Conservation (phyloP, 2,797 vertebrate species). For the Tympanoctomys barrerae region DNA sequence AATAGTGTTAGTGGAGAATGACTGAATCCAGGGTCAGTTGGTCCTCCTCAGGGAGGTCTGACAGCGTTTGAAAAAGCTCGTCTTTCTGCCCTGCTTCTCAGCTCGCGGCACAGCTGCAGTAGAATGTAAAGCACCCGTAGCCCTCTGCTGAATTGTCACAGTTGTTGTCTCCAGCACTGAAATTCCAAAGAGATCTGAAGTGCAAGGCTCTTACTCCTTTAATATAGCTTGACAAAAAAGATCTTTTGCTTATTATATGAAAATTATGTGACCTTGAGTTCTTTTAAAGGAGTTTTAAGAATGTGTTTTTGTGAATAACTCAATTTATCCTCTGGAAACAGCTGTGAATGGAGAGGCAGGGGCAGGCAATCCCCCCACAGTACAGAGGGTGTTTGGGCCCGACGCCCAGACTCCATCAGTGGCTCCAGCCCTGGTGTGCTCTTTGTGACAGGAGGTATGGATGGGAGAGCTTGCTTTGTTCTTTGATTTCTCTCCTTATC, state of each 20-base stretch:
- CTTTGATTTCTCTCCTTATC: background rate
- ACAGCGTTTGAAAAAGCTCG: conserved; percentile 19
- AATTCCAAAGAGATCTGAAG: background rate
- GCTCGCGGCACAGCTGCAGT: background rate
- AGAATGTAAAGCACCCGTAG: background rate
- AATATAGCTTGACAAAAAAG: conserved; percentile 30
- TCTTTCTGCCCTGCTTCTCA: background rate
- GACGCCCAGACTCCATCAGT: background rate
- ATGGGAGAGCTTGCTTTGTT: background rate
- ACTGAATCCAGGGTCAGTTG: background rate
- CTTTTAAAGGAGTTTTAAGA: conserved; percentile 46
- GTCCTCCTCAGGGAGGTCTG: conserved; percentile 39
- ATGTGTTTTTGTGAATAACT: background rate
- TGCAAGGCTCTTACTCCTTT: background rate
- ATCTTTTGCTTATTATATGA: conserved; percentile 30
- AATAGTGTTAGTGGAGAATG: conserved; percentile 27
- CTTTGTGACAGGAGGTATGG: background rate
- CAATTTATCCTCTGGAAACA: conserved; percentile 37
- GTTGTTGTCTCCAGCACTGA: background rate
- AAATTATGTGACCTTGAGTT: conserved; percentile 40
- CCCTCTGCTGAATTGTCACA: background rate
- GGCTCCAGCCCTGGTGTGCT: background rate
- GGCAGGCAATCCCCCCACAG: background rate
- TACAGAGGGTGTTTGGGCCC: background rate
- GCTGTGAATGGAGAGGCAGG: background rate